Conservation (phyloP, 2,113 vertebrate genomes). For the Apodemus speciosus region DNA sequence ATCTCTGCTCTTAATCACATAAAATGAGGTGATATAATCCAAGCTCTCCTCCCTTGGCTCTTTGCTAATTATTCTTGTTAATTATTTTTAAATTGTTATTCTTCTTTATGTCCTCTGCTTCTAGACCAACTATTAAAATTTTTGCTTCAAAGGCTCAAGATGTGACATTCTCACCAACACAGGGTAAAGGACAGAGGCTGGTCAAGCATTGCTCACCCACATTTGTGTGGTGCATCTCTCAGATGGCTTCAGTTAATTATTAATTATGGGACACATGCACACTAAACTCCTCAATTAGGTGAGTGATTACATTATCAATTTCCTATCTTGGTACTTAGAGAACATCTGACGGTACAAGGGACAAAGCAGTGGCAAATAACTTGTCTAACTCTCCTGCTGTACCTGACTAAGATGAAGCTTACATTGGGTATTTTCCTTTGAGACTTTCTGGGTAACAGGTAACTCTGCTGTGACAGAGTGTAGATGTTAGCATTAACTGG, state of each 20-base stretch:
- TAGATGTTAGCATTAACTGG: neutral
- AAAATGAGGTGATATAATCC: conserved; percentile 80
- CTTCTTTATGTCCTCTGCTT: conserved; percentile 66
- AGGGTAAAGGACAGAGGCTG: neutral
- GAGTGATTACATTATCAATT: neutral
- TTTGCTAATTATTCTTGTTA: conserved; percentile 85
- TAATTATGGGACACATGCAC: rapidly evolving
- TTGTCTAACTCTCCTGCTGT: neutral
- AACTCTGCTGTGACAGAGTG: neutral
- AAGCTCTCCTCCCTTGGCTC: conserved; percentile 80
- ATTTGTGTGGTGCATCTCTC: conserved; percentile 16
- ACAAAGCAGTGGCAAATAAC: conserved; percentile 40
- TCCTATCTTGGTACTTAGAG: conserved; percentile 48
- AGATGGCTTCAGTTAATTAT: conserved; percentile 32
- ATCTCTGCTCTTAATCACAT: conserved; percentile 73
- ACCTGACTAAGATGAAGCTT: neutral
- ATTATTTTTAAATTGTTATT: conserved; percentile 87
- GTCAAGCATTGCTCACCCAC: neutral
- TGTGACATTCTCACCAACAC: conserved; percentile 57
- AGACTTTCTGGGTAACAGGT: neutral
- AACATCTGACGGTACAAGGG: conserved; percentile 55
- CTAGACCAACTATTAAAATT: conserved; percentile 77
- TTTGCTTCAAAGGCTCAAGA: conserved; percentile 77
- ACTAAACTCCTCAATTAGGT: conserved; percentile 47
- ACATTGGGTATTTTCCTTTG: neutral